These are phyloP conservation scores for Ardeotis arabs DNA, from an alignment of 2,113 vertebrate genomes.

Conservation along the genomic window DNA sequence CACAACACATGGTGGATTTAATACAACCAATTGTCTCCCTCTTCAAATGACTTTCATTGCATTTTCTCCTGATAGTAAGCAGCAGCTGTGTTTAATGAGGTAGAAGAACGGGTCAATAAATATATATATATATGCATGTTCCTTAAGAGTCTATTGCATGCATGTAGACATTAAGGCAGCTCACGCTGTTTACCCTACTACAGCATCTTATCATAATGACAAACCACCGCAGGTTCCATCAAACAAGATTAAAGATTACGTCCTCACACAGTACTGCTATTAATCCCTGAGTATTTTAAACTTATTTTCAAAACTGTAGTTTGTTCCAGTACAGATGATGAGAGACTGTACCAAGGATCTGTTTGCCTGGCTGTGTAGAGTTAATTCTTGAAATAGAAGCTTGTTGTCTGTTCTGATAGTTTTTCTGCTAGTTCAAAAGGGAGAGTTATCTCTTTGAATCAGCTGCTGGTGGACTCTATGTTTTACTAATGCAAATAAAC, in stretches of 20 bases:
- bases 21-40: neutral
- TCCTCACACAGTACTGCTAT: neutral
- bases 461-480: neutral
- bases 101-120: slow-evolving; percentile 47
- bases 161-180: neutral
- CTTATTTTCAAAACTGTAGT: neutral
- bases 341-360: neutral
- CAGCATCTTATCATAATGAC: neutral
- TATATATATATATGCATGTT: neutral
- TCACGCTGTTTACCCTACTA: neutral
- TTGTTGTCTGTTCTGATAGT: neutral
- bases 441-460: neutral
- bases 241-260: neutral
- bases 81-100: slow-evolving; percentile 34
- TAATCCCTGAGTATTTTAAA: neutral
- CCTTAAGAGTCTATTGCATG: neutral
- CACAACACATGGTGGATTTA: slow-evolving; percentile 46
- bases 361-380: neutral
- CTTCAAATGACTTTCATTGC: slow-evolving; percentile 23
- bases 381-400: neutral
- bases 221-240: neutral
- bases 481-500: neutral
- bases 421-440: neutral
- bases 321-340: neutral
- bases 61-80: neutral